phyloP scores from a whole-genome alignment of 1,140 invertebrate genomes.

The Glomeris maerens region DNA sequence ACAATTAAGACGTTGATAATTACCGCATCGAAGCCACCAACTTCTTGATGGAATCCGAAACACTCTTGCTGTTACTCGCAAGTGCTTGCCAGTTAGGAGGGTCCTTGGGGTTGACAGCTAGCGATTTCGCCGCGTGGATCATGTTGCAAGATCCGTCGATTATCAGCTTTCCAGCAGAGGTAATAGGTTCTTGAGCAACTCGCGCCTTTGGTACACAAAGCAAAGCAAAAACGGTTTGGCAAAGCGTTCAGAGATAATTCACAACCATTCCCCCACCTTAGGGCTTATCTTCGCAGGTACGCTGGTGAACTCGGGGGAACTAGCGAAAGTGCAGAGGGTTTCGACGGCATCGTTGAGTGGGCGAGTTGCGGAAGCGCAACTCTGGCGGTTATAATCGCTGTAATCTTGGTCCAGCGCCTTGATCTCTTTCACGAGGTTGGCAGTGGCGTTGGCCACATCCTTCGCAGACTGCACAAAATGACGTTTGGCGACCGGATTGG shows the following conservation, averaged over 20 bases:
- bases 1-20: slow-evolving; percentile 13
- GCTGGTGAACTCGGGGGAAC: slow-evolving; percentile 79
- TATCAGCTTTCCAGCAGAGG: slow-evolving; percentile 61
- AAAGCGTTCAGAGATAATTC: background rate
- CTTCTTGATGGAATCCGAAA: slow-evolving; percentile 90
- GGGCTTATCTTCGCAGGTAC: slow-evolving; percentile 79
- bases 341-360: slow-evolving; percentile 83
- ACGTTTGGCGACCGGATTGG: slow-evolving; percentile 81
- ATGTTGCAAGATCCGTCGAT: slow-evolving; percentile 74
- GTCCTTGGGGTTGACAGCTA: slow-evolving; percentile 79
- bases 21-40: slow-evolving; percentile 75
- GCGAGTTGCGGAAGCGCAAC: slow-evolving; percentile 63
- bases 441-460: slow-evolving; percentile 92
- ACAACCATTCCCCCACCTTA: slow-evolving; percentile 40
- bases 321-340: slow-evolving; percentile 80
- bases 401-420: slow-evolving; percentile 64
- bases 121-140: slow-evolving; percentile 73
- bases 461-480: slow-evolving; percentile 96
- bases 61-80: slow-evolving; percentile 81
- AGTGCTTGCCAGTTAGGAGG: slow-evolving; percentile 84
- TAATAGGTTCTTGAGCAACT: slow-evolving; percentile 69
- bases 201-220: slow-evolving; percentile 20
- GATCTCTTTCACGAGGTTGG: slow-evolving; percentile 84
- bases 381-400: slow-evolving; percentile 51
- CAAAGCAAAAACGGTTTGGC: background rate